These are phyloP conservation scores for Bedellia somnulentella DNA, from an alignment of 2,888 invertebrate species.

Conservation along the genomic window DNA sequence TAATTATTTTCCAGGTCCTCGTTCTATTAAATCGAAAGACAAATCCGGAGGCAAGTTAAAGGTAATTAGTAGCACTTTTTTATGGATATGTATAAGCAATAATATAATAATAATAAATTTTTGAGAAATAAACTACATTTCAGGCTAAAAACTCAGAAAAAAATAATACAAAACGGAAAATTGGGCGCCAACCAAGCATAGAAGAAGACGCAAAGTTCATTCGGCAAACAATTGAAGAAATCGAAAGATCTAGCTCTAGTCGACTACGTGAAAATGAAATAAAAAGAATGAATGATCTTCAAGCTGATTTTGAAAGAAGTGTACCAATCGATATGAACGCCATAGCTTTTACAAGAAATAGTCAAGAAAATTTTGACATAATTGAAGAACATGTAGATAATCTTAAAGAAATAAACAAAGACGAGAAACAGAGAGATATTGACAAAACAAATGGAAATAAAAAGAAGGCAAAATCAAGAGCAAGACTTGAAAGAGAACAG, in stretches of 20 bases:
- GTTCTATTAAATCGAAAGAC: no score
- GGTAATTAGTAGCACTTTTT: no score
- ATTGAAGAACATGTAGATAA: constrained; percentile 18
- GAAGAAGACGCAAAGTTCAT: constrained; percentile 52
- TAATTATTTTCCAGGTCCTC: no score
- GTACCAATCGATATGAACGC: constrained; percentile 13
- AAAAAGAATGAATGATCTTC: no score
- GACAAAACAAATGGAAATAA: constrained; percentile 39
- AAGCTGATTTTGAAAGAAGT: no score
- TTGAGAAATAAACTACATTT: no score
- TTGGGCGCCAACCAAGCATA: constrained; percentile 39
- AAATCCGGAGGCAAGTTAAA: no score
- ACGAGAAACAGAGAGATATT: constrained; percentile 21
- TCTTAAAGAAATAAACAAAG: constrained; percentile 19
- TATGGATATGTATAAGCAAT: no score
- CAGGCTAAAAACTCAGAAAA: neutral
- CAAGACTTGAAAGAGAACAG: constrained; percentile 47
- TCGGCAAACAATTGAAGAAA: constrained; percentile 49
- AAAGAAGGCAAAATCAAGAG: constrained; percentile 47
- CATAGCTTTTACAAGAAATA: neutral
- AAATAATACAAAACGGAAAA: constrained; percentile 13
- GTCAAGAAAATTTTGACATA: constrained; percentile 16
- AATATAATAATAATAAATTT: no score
- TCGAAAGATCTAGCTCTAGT: constrained; percentile 40
- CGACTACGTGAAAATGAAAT: constrained; percentile 26